Evolutionary conservation across 2,113 vertebrate species (phyloP).

Genomic region (Bettongia penicillata): DNA sequence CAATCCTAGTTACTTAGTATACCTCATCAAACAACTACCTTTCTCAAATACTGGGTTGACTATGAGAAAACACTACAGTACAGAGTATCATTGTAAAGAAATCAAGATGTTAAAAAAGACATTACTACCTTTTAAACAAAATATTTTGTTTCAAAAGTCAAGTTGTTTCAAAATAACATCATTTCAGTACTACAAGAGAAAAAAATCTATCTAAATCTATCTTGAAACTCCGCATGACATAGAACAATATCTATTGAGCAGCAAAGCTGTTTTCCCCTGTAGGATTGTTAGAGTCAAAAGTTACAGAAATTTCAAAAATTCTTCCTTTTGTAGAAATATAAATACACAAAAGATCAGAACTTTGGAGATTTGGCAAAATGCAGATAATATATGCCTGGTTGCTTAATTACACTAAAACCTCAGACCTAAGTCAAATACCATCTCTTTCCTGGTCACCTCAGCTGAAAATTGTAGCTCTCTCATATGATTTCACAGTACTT

Average conservation of each 20-base stretch:
- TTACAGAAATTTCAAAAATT: neutral
- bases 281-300: neutral
- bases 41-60: neutral
- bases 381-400: neutral
- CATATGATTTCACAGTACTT: neutral
- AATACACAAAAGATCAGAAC: neutral
- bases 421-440: neutral
- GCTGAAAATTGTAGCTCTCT: neutral
- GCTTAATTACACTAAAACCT: neutral
- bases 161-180: neutral
- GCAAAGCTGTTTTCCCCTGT: neutral
- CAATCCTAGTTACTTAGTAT: neutral
- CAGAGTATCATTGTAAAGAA: neutral
- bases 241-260: neutral
- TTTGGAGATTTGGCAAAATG: neutral
- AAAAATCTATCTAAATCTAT: neutral
- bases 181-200: neutral
- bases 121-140: neutral
- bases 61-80: neutral
- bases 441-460: neutral
- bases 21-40: neutral
- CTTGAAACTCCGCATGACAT: neutral
- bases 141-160: neutral
- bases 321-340: neutral
- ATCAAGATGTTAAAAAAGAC: neutral